Base-by-base conservation (phyloP, 2,113 vertebrate genomes). In the Hippocampus abdominalis region DNA sequence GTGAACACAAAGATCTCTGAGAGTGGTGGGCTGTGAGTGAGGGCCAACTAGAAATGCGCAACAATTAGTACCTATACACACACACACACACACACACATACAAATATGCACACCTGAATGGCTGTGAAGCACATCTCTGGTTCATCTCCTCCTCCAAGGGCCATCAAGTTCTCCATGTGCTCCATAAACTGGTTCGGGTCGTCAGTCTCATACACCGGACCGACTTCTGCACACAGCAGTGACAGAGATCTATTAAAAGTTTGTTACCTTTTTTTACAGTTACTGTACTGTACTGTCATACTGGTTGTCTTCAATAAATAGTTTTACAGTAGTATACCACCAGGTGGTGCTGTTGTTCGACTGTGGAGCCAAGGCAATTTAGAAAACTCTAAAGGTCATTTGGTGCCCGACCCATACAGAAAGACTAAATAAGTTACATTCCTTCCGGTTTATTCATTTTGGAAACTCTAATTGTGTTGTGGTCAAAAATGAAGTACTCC, bases 1-100 rank as follows among this genome's bases (percentile, higher is more conserved):
- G 95, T 95, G 84, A 96, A 95, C 2, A 95, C 94, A 49, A 94
- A 95, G 81, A 95, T 93, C 70, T 96, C 94, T 3, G 95, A 95
- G 74, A 92, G 80, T 0, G 93, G 93, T 36, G 94, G 94, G 53
- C 93, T 94, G 71, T 93, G 92, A 71, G 91, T 91, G 68, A 95
- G 90, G 4, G 94, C 95, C 74, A 95, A 82, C 94, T 95, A 85
- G 68, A 68, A 80, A 69, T 27, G 76, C 18, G 73, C 8, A 69
- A 25, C 29, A 54, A 12, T 64, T 42, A 64, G 62, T 44, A 13
- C 11, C 1, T 16, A 48, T 15, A n/a, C n/a, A 23, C 53, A 54
- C 20, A n/a, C 7, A 44, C 23, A 20, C 29, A 54, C 4, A n/a
- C n/a, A 44, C 32, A 23, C 2, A n/a, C 53, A 21, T 10, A 10